Evolutionary conservation across 2,797 vertebrate genomes (phyloP).

Genomic region (Pantherophis vulpinus): DNA sequence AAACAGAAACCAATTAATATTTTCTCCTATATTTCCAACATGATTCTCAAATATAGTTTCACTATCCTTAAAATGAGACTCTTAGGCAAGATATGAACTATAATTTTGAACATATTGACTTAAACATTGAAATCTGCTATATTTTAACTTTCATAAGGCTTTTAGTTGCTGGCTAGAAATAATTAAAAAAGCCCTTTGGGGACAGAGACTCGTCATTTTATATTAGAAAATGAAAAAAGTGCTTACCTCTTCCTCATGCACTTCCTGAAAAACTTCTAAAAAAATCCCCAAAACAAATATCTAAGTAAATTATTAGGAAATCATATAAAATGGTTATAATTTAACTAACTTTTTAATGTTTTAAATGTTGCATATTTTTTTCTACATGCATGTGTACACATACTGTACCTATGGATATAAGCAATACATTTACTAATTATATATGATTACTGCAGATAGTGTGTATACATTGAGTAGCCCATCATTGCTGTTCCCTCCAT

Average conservation of each 20-base stretch:
- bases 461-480: background rate
- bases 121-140: background rate
- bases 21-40: conserved; percentile 12
- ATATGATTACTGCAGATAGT: background rate
- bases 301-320: background rate
- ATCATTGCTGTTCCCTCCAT: background rate
- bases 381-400: background rate
- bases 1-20: conserved; percentile 42
- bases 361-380: background rate
- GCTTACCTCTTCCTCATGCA: conserved; percentile 9
- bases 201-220: background rate
- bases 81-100: background rate
- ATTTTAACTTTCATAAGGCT: background rate
- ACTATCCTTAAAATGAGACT: conserved; percentile 31
- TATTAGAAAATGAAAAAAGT: background rate
- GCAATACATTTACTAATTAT: background rate
- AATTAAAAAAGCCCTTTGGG: background rate
- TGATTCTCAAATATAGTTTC: conserved; percentile 4
- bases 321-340: background rate
- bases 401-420: background rate
- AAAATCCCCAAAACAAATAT: background rate
- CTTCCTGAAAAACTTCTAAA: conserved; percentile 4
- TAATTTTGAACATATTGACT: background rate
- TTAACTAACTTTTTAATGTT: background rate
- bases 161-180: background rate